A percentile compares a stretch with the other conserved stretches of the same genome.
Evolutionary conservation across 2,113 vertebrate species (phyloP).

Genomic region (Rhynchomys soricoides): DNA sequence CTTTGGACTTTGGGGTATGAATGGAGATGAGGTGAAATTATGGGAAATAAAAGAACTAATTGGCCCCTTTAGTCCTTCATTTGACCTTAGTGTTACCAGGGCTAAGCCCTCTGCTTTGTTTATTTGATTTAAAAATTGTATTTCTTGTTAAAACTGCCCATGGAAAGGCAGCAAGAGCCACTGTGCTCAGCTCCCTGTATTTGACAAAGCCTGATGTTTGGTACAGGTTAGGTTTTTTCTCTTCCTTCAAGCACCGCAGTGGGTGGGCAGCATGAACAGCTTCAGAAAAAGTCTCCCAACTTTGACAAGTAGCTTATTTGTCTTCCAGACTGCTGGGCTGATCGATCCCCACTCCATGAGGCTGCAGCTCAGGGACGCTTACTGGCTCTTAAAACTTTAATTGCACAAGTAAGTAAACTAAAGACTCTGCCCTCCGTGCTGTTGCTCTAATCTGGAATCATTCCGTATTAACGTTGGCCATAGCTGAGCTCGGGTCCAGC

Average conservation of each 20-base stretch:
- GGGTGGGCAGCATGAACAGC: neutral
- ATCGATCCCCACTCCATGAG: slow-evolving; percentile 94
- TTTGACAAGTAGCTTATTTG: slow-evolving; percentile 60
- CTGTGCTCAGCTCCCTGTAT: neutral
- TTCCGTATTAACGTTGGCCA: neutral
- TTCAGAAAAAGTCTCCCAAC: neutral
- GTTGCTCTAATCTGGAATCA: neutral
- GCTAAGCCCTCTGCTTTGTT: neutral
- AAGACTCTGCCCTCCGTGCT: neutral
- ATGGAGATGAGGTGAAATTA: neutral
- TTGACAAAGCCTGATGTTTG: neutral
- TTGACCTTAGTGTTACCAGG: neutral
- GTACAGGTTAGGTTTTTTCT: neutral
- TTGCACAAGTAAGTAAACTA: slow-evolving; percentile 89
- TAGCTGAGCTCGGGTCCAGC: neutral
- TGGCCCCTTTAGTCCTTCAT: neutral
- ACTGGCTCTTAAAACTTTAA: slow-evolving; percentile 90
- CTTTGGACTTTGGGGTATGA: neutral
- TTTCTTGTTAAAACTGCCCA: slow-evolving; percentile 24
- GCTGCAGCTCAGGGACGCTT: slow-evolving; percentile 95
- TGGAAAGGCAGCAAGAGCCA: neutral
- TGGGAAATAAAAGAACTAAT: neutral
- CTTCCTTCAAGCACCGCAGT: neutral
- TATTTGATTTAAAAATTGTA: neutral
- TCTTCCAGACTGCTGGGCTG: slow-evolving; percentile 91